Conservation (phyloP, 2,888 invertebrate genomes). For the Morpho deidamia region DNA sequence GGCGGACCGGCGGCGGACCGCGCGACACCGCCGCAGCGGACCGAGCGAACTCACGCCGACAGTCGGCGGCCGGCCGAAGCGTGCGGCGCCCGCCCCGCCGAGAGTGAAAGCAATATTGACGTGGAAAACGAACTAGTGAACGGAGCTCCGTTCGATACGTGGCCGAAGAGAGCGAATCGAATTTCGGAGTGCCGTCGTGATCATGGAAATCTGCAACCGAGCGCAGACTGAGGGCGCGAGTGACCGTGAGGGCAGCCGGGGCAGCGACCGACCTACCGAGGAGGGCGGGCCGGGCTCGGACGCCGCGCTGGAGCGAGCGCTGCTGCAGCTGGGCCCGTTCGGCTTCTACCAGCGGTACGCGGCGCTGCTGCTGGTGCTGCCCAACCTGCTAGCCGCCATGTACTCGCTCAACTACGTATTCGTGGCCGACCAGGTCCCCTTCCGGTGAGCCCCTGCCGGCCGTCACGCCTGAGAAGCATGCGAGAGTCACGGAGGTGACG, state of each 20-base stretch:
- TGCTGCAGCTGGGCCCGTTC: constrained; percentile 60
- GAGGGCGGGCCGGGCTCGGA: constrained; percentile 25
- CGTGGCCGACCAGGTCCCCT: constrained; percentile 73
- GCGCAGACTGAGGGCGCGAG: too few species aligned
- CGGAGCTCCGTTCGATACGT: not conserved
- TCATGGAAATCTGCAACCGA: too few species aligned
- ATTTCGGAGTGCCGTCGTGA: too few species aligned
- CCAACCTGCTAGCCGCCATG: constrained; percentile 72
- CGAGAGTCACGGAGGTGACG: too few species aligned
- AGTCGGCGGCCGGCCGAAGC: not conserved
- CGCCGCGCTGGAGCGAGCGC: constrained; percentile 49
- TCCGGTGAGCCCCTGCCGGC: constrained; percentile 63
- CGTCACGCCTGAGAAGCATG: too few species aligned
- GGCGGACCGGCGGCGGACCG: not conserved
- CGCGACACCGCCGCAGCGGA: not conserved
- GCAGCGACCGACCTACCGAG: constrained; percentile 13
- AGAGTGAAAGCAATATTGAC: not conserved
- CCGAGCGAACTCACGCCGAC: not conserved
- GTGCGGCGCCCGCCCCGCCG: too few species aligned
- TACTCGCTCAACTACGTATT: constrained; percentile 77
- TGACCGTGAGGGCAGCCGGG: not conserved
- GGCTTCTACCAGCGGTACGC: constrained; percentile 61
- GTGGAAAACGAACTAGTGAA: not conserved
- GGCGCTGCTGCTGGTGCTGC: constrained; percentile 56
- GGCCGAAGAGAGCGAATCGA: not conserved